Evolutionary conservation across 2,888 invertebrate species (phyloP), one percentile per base, ranked within the genome.

Genomic region (Agrilus biguttatus): DNA sequence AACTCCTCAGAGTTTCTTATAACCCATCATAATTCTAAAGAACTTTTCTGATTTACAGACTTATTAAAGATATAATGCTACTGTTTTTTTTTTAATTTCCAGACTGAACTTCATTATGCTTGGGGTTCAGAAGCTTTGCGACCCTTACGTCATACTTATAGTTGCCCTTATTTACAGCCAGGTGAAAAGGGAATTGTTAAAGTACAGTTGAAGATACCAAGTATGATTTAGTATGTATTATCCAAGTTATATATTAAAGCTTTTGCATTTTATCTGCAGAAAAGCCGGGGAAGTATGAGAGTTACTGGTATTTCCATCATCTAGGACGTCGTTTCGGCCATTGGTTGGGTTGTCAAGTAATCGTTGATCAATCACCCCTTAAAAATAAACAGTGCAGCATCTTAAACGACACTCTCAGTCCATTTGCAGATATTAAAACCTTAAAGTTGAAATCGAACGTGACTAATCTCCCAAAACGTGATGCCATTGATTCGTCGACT

Each of bases 241-340:
- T 12, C 14, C 36, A 34, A 14, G 2, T 28, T 7, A 33, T 14
- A 36, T 39, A 32, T 36, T 36, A 10, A 17, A 17, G 1, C 36
- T 13, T 38, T 38, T 17, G 8, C n/a, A 12, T 47, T 36, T 44
- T 34, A 35, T 33, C 51, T 50, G 34, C 45, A 64, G 65, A 49
- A 47, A 55, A 56, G 35, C 56, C 62, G 32, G 68, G 68, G 8
- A 54, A 53, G 23, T 69, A 67, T 47, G 66, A 68, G 50, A 64
- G 63, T 41, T 66, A 67, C 49, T 69, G 66, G 65, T 62, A 67
- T 45, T 68, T 68, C 49, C 59, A 63, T 46, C 63, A 67, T 46
- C 54, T 57, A 33, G 61, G 61, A 3, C 56, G 58, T n/a, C 59
- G 67, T 37, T 68, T 68, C 48, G 68, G 68, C 1, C 62, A 64